Evolutionary conservation across 2,888 invertebrate species (phyloP), one percentile per base, ranked within the genome.

Genomic region (Copidosoma aretas): DNA sequence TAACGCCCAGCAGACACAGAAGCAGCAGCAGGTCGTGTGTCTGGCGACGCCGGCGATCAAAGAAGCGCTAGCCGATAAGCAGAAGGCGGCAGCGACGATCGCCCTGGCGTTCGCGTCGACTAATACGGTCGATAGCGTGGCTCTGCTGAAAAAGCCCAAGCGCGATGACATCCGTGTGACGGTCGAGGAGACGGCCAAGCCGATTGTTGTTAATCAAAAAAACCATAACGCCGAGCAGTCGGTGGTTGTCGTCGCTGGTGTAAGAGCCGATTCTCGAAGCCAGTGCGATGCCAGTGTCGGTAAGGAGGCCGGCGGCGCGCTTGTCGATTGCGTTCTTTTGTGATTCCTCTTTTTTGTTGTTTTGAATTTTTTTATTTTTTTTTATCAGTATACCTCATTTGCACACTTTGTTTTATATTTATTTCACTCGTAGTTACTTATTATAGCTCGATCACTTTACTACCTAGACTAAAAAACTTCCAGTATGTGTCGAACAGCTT

Each of bases 131-230:
- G 21, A 80, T 12, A 12, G 14, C 17, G 4, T 17, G 43, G 43
- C 43, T 46, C 15, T 46, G 43, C 43, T 8, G 4, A 46, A 46
- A 46, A 17, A 46, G 43, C 43, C 43, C 1, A 46, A 15, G 3
- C 14, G 8, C 14, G 43, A 46, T 3, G 43, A 46, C 43, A 15
- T 46, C 8, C 32, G 32, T 15, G 12, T 12, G 43, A 3, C 43
- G 1, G 17, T 46, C 43, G 43, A 46, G 15, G 76, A 79, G 62
- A 77, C 82, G 19, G 77, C 82, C 21, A 83, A 83, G 62, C 74
- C 78, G 0, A 78, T 32, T 32, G 32, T 32, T 32, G 32, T 81
- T 12, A 83, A 83, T 63, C 80, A 80, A 76, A 83, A 83, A 81
- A 68, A n/a, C n/a, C n/a, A 71, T 32, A 32, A 46, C 43, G 73